Conservation (phyloP, 2,113 vertebrate species). For the Tachycineta bicolor region DNA sequence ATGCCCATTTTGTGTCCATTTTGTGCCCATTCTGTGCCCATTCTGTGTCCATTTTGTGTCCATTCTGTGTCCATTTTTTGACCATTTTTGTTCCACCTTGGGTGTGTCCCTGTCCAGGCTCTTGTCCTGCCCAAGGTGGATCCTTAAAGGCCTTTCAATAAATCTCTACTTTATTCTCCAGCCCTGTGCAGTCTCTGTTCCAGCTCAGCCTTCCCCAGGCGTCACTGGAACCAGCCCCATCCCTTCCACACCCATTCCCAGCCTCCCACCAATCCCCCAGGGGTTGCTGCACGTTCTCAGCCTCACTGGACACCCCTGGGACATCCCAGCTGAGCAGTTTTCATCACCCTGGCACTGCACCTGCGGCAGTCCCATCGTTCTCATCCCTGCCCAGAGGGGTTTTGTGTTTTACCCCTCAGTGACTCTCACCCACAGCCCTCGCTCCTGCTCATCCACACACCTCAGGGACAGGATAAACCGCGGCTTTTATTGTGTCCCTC, state of each 20-base stretch:
- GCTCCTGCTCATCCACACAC: background rate
- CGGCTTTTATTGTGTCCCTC: background rate
- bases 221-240: too few relatives aligned
- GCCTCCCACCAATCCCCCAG: background rate
- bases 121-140: too few relatives aligned
- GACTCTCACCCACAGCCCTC: background rate
- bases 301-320: background rate
- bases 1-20: too few relatives aligned
- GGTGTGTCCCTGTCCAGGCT: too few relatives aligned
- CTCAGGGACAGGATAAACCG: background rate
- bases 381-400: background rate
- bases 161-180: too few relatives aligned
- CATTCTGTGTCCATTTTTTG: too few relatives aligned
- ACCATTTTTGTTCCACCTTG: too few relatives aligned
- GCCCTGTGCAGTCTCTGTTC: background rate
- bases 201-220: background rate
- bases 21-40: too few relatives aligned
- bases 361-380: rapidly evolving
- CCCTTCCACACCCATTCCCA: background rate
- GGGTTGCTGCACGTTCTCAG: background rate
- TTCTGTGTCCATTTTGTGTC: too few relatives aligned
- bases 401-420: background rate
- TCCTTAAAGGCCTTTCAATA: too few relatives aligned
- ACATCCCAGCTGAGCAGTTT: background rate
- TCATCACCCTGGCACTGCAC: background rate